phyloP scores from a whole-genome alignment of 2,797 vertebrate species.

The Threskiornis aethiopicus region DNA sequence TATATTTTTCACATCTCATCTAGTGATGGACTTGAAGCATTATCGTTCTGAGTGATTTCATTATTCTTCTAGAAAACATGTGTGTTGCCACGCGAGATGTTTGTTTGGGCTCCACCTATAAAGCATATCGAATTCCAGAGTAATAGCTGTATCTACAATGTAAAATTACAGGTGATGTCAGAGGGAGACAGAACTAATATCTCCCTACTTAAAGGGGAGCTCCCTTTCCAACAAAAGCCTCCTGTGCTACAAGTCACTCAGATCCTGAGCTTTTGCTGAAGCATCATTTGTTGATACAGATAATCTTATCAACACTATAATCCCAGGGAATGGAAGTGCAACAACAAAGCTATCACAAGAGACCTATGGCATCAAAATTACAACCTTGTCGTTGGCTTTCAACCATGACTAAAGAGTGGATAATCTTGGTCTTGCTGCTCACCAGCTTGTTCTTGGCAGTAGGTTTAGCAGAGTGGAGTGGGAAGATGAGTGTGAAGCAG shows the following conservation, averaged over 20 bases:
- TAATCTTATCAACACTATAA: background rate
- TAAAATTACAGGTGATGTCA: conserved; percentile 30
- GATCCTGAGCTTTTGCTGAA: background rate
- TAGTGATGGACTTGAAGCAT: background rate
- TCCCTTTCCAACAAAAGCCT: background rate
- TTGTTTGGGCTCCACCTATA: conserved; percentile 38
- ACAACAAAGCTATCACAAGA: background rate
- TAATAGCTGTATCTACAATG: background rate
- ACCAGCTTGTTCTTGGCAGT: background rate
- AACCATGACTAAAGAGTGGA: background rate
- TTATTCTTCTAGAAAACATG: background rate
- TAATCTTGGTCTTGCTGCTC: background rate
- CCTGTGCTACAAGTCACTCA: background rate
- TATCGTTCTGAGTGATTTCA: background rate
- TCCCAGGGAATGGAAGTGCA: background rate
- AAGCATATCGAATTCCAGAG: background rate
- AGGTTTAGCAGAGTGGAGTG: background rate
- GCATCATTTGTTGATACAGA: background rate
- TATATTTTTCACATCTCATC: background rate
- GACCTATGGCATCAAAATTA: background rate
- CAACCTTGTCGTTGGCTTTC: background rate
- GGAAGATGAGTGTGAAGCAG: background rate
- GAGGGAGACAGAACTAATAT: background rate
- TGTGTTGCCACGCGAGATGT: background rate
- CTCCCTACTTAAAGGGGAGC: background rate